These are phyloP conservation scores for Ganaspis brasiliensis DNA, from an alignment of 2,888 invertebrate genomes.

Conservation along the genomic window DNA sequence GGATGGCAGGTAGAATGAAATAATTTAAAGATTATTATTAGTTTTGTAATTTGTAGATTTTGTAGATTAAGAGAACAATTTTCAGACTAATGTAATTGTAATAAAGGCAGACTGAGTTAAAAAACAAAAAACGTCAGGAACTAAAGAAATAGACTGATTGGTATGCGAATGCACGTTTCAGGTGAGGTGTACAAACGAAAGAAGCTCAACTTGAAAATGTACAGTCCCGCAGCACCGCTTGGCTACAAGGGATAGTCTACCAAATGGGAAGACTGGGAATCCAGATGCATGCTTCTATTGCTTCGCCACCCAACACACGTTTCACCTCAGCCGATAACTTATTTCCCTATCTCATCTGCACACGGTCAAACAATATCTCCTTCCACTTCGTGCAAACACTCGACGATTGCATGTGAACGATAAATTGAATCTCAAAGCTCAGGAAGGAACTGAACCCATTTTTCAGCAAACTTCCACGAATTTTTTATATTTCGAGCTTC, in stretches of 20 bases:
- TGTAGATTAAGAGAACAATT: too few relatives aligned
- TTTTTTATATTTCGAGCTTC: neutral
- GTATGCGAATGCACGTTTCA: conserved; percentile 22
- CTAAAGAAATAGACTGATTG: conserved; percentile 19
- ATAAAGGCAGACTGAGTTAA: too few relatives aligned
- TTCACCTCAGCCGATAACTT: conserved; percentile 20
- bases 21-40: too few relatives aligned
- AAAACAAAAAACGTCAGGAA: neutral
- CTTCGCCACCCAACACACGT: conserved; percentile 21
- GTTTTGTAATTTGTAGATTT: too few relatives aligned
- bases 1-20: too few relatives aligned
- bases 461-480: neutral
- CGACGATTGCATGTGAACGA: conserved; percentile 17
- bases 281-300: neutral
- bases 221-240: conserved; percentile 4
- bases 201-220: conserved; percentile 31
- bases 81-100: too few relatives aligned
- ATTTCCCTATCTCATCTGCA: conserved; percentile 24
- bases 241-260: neutral
- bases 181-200: conserved; percentile 22
- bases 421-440: conserved; percentile 20
- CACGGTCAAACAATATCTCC: conserved; percentile 29
- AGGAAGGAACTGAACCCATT: conserved; percentile 8
- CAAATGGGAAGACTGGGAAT: conserved; percentile 26
- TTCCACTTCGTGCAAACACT: conserved; percentile 16